These are phyloP conservation scores for Baccha elongata DNA, from an alignment of 2,888 invertebrate species.

Conservation along the genomic window DNA sequence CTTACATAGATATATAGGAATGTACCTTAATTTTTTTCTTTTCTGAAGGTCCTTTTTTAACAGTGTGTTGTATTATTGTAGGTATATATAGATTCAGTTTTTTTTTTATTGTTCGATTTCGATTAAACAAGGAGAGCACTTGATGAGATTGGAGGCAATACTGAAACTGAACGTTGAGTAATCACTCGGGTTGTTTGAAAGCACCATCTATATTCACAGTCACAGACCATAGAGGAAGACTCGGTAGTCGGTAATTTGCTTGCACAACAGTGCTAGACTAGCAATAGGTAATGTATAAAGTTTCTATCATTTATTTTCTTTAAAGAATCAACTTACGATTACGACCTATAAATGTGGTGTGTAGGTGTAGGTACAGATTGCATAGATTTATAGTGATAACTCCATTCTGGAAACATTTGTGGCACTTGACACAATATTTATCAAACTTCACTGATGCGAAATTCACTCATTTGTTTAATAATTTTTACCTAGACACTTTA, in stretches of 20 bases:
- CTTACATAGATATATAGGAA: no score
- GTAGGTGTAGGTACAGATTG: no score
- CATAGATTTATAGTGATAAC: no score
- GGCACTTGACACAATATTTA: no score
- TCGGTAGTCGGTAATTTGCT: no score
- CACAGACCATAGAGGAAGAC: constrained; percentile 39
- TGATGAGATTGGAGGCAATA: constrained; percentile 68
- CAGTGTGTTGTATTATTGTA: no score
- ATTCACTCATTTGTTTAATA: no score
- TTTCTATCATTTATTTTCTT: constrained; percentile 36
- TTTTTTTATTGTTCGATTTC: constrained; percentile 41
- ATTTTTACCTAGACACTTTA: no score
- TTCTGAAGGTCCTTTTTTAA: constrained; percentile 30
- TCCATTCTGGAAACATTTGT: no score
- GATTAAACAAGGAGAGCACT: constrained; percentile 71
- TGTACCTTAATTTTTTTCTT: neutral
- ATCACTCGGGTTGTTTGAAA: constrained; percentile 54
- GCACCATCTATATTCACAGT: neutral
- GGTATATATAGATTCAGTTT: neutral
- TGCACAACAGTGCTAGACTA: no score
- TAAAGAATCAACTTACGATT: constrained; percentile 46
- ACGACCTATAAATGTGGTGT: no score
- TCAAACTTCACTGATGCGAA: no score
- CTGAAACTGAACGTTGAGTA: constrained; percentile 68
- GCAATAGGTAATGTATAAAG: constrained; percentile 51